These are phyloP conservation scores for Rynchops niger DNA, from an alignment of 2,113 vertebrate species.

Conservation along the genomic window DNA sequence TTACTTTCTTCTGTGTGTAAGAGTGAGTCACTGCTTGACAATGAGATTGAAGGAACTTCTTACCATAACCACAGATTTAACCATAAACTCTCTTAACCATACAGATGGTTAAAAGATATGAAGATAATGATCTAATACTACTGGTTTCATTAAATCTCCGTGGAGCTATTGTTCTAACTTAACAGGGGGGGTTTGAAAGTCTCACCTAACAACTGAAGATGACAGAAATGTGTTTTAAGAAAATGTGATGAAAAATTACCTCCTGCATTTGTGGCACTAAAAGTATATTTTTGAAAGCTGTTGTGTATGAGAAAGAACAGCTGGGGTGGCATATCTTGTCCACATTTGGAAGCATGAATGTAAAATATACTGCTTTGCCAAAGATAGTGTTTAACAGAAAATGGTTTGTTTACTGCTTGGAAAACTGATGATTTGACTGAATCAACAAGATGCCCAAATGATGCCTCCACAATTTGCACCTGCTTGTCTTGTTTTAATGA, in stretches of 20 bases:
- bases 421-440: background rate
- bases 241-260: background rate
- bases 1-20: background rate
- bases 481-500: slow-evolving; percentile 35
- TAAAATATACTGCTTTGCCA: background rate
- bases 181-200: background rate
- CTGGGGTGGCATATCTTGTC: background rate
- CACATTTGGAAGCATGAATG: background rate
- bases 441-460: background rate
- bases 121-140: background rate
- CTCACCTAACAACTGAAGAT: background rate
- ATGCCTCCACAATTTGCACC: background rate
- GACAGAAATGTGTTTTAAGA: background rate
- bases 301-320: background rate
- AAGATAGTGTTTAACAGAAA: background rate
- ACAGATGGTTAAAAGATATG: background rate
- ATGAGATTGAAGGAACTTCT: background rate
- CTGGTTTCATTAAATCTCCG: background rate
- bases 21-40: background rate
- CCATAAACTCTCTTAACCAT: background rate
- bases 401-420: background rate
- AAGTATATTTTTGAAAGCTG: background rate
- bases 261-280: background rate
- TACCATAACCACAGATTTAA: background rate
- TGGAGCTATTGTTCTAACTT: background rate